Percentiles rank a stretch among this genome's conserved stretches.
phyloP scores from a whole-genome alignment of 2,888 invertebrate genomes.

The Drosophila barbarae region DNA sequence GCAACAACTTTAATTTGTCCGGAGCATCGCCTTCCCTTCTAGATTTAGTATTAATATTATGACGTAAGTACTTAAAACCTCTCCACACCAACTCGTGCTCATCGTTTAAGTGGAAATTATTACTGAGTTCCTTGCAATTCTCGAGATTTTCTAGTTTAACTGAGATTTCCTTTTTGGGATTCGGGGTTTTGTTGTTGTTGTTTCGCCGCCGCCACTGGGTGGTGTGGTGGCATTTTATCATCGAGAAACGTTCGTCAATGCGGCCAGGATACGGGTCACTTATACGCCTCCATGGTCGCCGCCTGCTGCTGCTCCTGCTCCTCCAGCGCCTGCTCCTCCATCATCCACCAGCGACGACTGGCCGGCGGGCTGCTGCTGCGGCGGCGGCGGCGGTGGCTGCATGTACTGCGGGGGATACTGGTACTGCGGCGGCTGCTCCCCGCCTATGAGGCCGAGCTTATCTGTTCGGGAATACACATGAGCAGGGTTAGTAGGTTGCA shows the following conservation, averaged over 20 bases:
- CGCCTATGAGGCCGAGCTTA: constrained; percentile 79
- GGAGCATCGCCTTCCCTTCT: constrained; percentile 66
- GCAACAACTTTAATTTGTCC: constrained; percentile 72
- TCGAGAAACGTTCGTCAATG: constrained; percentile 46
- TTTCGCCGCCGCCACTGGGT: constrained; percentile 23
- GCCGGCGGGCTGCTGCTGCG: constrained; percentile 82
- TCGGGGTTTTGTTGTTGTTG: constrained; percentile 9
- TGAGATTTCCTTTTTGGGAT: constrained; percentile 44
- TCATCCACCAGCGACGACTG: constrained; percentile 74
- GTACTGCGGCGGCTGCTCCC: constrained; percentile 78
- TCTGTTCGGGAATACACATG: constrained; percentile 49
- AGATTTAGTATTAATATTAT: constrained; percentile 56
- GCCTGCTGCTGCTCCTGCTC: constrained; percentile 37
- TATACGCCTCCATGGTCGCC: constrained; percentile 66
- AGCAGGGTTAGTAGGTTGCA: background rate
- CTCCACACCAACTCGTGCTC: constrained; percentile 33
- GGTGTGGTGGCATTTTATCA: constrained; percentile 9
- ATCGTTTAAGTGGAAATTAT: constrained; percentile 49
- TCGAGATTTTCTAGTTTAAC: constrained; percentile 54
- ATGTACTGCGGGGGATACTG: constrained; percentile 79
- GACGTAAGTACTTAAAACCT: constrained; percentile 52
- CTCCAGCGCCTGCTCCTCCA: constrained; percentile 48
- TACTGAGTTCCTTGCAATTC: constrained; percentile 47
- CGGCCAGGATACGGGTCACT: constrained; percentile 49
- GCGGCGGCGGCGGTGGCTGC: constrained; percentile 81